These are phyloP conservation scores for Drosophila affinis DNA, from an alignment of 2,888 invertebrate species.

Conservation along the genomic window DNA sequence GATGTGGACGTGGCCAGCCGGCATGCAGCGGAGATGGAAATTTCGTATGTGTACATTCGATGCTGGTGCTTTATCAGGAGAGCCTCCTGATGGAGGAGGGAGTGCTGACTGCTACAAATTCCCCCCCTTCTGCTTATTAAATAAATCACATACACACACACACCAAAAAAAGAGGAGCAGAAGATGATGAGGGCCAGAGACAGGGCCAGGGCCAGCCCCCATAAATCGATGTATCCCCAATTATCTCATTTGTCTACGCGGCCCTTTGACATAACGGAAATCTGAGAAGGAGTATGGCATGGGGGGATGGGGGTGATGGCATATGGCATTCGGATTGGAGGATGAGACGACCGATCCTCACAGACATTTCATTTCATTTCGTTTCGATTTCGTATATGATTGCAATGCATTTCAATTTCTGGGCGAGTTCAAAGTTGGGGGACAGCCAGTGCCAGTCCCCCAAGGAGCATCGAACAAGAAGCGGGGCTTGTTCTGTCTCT, in stretches of 20 bases:
- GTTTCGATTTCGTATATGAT: constrained; percentile 47
- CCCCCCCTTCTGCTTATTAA: constrained; percentile 57
- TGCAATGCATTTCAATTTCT: constrained; percentile 40
- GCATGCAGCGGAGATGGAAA: neutral
- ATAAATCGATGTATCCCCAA: constrained; percentile 77
- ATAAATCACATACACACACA: constrained; percentile 62
- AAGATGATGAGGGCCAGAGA: constrained; percentile 7
- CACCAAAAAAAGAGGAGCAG: too few species aligned
- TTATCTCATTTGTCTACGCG: constrained; percentile 80
- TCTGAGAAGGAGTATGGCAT: constrained; percentile 44
- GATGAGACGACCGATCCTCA: constrained; percentile 48
- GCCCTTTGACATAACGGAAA: constrained; percentile 66
- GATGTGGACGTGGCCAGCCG: too few species aligned
- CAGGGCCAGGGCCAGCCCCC: constrained; percentile 26
- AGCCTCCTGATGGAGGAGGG: constrained; percentile 14
- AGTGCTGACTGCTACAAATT: constrained; percentile 2
- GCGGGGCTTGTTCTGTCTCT: constrained; percentile 46
- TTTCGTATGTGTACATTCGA: constrained; percentile 14
- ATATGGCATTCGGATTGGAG: neutral
- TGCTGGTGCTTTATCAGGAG: constrained; percentile 52
- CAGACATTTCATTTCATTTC: constrained; percentile 63
- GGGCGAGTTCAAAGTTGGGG: constrained; percentile 36
- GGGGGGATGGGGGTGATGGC: neutral
- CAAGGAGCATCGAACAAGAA: constrained; percentile 28
- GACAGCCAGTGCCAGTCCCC: constrained; percentile 3